phyloP scores from a whole-genome alignment of 2,888 invertebrate species.

The Tipula confusa region DNA sequence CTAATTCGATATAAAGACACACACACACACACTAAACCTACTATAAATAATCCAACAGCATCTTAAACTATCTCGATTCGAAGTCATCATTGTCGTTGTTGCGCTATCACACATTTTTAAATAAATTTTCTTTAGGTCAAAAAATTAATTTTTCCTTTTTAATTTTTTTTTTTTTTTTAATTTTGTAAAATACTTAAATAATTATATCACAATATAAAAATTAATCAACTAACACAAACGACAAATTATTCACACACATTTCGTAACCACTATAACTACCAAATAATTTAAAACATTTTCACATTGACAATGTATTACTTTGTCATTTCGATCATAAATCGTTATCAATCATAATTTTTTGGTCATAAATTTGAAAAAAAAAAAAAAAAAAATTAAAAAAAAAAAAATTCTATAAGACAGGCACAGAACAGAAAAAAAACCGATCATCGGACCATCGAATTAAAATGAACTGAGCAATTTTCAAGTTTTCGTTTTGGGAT shows the following conservation, averaged over 20 bases:
- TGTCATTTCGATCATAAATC: not conserved
- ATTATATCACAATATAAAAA: not conserved
- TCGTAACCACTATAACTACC: not conserved
- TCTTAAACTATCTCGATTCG: conserved; percentile 62
- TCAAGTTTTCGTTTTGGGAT: not conserved
- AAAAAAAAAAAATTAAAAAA: not conserved
- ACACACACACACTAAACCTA: conserved; percentile 44
- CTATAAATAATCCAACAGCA: conserved; percentile 75
- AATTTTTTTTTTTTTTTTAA: not conserved
- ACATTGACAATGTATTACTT: not conserved
- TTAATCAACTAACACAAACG: conserved; percentile 7
- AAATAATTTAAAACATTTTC: not conserved
- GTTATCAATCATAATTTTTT: not conserved
- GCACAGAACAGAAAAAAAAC: not conserved
- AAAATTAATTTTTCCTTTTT: too few relatives aligned
- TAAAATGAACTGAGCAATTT: not conserved
- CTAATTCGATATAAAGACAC: too few relatives aligned
- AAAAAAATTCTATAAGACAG: not conserved
- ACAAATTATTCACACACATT: too few relatives aligned
- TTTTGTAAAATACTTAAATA: not conserved
- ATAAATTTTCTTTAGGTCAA: conserved; percentile 28
- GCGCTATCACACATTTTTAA: conserved; percentile 57
- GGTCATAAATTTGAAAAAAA: not conserved
- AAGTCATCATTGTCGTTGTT: conserved; percentile 55
- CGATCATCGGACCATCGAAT: conserved; percentile 5